Base-by-base conservation (phyloP, 2,888 invertebrate genomes). In the Trachelus iudaicus region DNA sequence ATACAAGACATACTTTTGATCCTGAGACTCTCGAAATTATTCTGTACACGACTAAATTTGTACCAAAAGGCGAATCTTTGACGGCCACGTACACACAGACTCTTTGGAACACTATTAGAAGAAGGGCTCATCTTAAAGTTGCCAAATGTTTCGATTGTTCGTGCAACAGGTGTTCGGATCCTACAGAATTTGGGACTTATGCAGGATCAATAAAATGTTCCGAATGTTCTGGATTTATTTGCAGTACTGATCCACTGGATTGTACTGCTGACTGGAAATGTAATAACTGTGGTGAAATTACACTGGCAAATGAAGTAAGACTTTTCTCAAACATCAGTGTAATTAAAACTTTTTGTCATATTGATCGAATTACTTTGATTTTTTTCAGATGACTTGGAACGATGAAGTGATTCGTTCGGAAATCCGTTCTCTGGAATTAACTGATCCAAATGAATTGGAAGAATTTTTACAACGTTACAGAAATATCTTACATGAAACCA, bases 1-100 rank as follows among this genome's bases (percentile, higher is more conserved):
- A 96, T 87, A 95, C 96, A 0, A 93, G 94, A 75, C 96, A 96
- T 87, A 92, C 94, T 68, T 95, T 95, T 85, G 84, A 93, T 71
- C 94, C 94, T 76, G 93, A 94, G 23, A 93, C 94, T 74, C 93
- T 93, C 89, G 92, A 93, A 85, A 93, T 96, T 75, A 92, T 94
- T 2, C 91, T 96, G 34, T 92, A 94, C 84, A 95, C 96, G 30
- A 94, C 95, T 12, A 92, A 93, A 69, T 93, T 93, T 9, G 95
- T 96, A 77, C 90, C 93, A 75, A 95, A 95, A 91, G 95, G 95
- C 6, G 94, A 94, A 73, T 91, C 94, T 73, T 94, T 96, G 73
- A 94, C 94, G 37, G 94, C 94, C 0, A 95, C 95, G 0, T 96
- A 96, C 86, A 95, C 96, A 0, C 95, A 96, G 88, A 93, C 94